A percentile compares a stretch with the other conserved stretches of the same genome.
Evolutionary conservation across 2,113 vertebrate species (phyloP).

Genomic region (Takifugu flavidus): DNA sequence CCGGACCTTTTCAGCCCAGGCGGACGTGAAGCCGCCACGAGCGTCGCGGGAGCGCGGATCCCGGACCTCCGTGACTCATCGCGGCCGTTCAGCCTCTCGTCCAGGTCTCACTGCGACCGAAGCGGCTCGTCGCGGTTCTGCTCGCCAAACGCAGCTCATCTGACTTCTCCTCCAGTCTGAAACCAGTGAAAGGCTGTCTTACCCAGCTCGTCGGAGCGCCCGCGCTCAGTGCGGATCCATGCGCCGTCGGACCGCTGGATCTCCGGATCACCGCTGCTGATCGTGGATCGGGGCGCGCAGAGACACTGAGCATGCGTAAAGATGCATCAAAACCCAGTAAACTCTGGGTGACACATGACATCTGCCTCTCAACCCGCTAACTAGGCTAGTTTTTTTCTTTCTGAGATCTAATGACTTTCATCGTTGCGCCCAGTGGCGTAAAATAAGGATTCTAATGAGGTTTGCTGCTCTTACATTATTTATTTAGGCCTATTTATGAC

Average conservation of each 20-base stretch:
- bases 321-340: accelerated
- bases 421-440: background rate
- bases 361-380: background rate
- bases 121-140: too few species aligned
- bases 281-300: slow-evolving; percentile 13
- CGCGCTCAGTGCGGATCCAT: slow-evolving; percentile 52
- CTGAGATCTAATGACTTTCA: background rate
- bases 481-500: background rate
- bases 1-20: too few species aligned
- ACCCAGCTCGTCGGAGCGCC: slow-evolving; percentile 38
- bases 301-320: slow-evolving; percentile 54
- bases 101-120: background rate
- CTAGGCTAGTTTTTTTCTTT: background rate
- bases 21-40: too few species aligned
- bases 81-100: slow-evolving; percentile 17
- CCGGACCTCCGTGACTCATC: slow-evolving; percentile 35
- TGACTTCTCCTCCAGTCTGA: background rate
- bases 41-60: background rate
- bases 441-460: background rate
- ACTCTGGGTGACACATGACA: background rate
- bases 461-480: background rate
- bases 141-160: background rate
- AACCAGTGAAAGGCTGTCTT: slow-evolving; percentile 25
- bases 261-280: slow-evolving; percentile 25
- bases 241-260: slow-evolving; percentile 24